These are phyloP conservation scores for Adrianichthys oophorus DNA, from an alignment of 2,797 vertebrate species.

Conservation along the genomic window DNA sequence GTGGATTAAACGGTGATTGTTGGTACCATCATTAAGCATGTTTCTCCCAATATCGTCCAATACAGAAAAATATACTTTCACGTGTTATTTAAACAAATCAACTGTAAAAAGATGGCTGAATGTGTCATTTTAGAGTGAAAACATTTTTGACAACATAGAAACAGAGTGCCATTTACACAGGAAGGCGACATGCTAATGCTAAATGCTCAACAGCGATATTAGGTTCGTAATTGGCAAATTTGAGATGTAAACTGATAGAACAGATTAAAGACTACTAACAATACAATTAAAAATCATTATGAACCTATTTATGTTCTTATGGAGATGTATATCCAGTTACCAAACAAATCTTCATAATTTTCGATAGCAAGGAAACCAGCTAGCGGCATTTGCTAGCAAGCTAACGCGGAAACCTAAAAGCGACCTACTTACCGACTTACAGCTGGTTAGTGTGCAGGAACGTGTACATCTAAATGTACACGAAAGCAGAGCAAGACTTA, in stretches of 20 bases:
- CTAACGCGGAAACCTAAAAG: conserved; percentile 41
- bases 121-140: too few species aligned
- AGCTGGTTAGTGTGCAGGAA: conserved; percentile 36
- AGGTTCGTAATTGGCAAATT: conserved; percentile 35
- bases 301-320: too few species aligned
- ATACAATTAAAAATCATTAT: too few species aligned
- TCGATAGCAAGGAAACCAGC: conserved; percentile 40
- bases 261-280: too few species aligned
- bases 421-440: conserved; percentile 66
- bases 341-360: conserved; percentile 33
- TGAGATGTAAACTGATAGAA: too few species aligned
- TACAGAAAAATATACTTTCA: too few species aligned
- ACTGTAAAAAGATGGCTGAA: too few species aligned
- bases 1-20: conserved; percentile 5
- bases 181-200: conserved; percentile 52
- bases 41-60: background rate
- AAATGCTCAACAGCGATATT: conserved; percentile 34
- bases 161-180: too few species aligned
- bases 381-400: conserved; percentile 47
- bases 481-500: conserved; percentile 52
- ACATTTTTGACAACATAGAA: too few species aligned
- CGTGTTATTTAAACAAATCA: background rate
- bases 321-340: too few species aligned
- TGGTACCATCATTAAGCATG: conserved; percentile 8
- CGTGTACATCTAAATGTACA: conserved; percentile 44